Conservation (phyloP, 2,797 vertebrate genomes). For the Urophycis tenuis region DNA sequence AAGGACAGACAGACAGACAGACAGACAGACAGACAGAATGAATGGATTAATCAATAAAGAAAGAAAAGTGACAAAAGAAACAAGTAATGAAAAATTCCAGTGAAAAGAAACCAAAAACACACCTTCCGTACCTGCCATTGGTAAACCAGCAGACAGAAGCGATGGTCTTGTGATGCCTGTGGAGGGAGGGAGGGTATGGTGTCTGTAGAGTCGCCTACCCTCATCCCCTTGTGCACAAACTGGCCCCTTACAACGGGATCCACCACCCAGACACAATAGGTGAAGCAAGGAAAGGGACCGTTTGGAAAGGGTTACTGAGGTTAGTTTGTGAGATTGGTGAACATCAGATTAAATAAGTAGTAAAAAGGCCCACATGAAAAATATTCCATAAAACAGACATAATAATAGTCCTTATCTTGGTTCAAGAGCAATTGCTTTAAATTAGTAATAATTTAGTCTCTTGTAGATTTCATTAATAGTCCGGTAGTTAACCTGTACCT, state of each 20-base stretch:
- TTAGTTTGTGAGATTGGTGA: no score
- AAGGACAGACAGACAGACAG: not conserved
- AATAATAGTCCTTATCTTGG: no score
- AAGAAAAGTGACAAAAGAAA: not conserved
- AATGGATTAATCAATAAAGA: not conserved
- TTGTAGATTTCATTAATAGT: no score
- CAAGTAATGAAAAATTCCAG: not conserved
- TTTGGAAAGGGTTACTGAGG: no score
- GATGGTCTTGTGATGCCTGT: constrained; percentile 19
- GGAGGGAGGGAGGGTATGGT: constrained; percentile 7
- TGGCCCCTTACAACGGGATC: constrained; percentile 47
- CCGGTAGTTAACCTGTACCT: no score
- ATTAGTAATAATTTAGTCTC: no score
- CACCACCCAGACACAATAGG: constrained; percentile 15
- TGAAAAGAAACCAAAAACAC: not conserved
- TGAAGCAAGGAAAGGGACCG: constrained; percentile 8
- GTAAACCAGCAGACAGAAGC: constrained; percentile 4
- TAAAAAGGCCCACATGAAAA: no score
- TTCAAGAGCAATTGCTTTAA: no score
- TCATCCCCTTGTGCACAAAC: constrained; percentile 25
- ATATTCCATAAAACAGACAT: no score
- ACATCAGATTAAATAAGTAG: no score
- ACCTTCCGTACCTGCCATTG: constrained; percentile 3
- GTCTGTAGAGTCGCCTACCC: constrained; percentile 7
- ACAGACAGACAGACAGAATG: not conserved